Percentiles rank a stretch among this genome's conserved stretches.
phyloP scores from a whole-genome alignment of 2,888 invertebrate genomes.

The Tetranychus piercei region DNA sequence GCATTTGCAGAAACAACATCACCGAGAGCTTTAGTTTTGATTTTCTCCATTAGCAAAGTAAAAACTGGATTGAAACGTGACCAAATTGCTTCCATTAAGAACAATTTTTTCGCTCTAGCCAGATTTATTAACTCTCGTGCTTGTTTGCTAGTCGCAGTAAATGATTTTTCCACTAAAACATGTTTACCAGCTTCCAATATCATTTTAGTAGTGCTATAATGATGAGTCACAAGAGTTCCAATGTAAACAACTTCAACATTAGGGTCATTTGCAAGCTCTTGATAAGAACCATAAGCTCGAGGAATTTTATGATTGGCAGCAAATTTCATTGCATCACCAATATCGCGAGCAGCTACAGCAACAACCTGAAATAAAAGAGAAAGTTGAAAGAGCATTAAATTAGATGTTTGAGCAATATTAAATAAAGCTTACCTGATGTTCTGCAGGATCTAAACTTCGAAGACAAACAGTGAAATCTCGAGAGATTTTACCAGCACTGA shows the following conservation, averaged over 20 bases:
- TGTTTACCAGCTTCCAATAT: slow-evolving; percentile 65
- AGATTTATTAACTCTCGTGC: slow-evolving; percentile 45
- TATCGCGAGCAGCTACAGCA: slow-evolving; percentile 39
- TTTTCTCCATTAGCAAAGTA: slow-evolving; percentile 36
- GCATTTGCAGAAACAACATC: slow-evolving; percentile 45
- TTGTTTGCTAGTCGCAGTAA: slow-evolving; percentile 47
- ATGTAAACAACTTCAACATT: slow-evolving; percentile 72
- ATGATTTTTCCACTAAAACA: slow-evolving; percentile 74
- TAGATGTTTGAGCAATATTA: neutral
- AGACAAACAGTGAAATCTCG: slow-evolving; percentile 62
- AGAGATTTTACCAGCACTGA: slow-evolving; percentile 62
- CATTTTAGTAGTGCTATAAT: slow-evolving; percentile 48
- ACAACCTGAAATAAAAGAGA: slow-evolving; percentile 36
- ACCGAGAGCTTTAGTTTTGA: slow-evolving; percentile 48
- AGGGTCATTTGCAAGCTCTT: slow-evolving; percentile 49
- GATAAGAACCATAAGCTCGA: slow-evolving; percentile 55
- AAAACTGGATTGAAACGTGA: slow-evolving; percentile 64
- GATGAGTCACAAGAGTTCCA: slow-evolving; percentile 54
- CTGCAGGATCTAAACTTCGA: slow-evolving; percentile 41
- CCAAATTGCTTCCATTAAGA: slow-evolving; percentile 80
- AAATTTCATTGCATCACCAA: slow-evolving; percentile 46
- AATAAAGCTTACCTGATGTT: slow-evolving; percentile 23
- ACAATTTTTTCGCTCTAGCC: slow-evolving; percentile 51
- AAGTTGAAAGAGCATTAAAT: neutral
- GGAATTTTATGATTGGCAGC: slow-evolving; percentile 52